Evolutionary conservation across 2,797 vertebrate species (phyloP), one percentile per base, ranked within the genome.

Genomic region (Hemitrygon akajei): DNA sequence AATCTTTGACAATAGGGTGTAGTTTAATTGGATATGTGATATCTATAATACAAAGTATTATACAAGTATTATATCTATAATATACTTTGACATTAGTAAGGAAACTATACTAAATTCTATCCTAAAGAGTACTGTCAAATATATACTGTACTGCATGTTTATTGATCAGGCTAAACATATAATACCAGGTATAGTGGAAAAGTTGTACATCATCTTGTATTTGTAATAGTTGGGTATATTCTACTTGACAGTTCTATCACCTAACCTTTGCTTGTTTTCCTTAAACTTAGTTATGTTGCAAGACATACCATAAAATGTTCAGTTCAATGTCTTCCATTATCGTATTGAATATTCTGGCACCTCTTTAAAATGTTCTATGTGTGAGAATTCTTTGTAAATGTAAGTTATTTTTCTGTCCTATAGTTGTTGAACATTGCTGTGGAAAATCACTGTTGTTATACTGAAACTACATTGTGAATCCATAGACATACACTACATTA

Each of bases 91-190:
- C 34, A 92, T 58, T 40, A 11, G 7, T 40, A 56, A 92, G 40
- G 12, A 91, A 93, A 34, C 37, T 93, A 71, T 75, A 58, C 91
- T 37, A 76, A 76, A 76, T 30, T 91, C 66, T 16, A 91, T 71
- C 11, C 16, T 93, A 56, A 30, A 40, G 40, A 92, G 37, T 47
- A 69, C 82, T 86, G 47, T 80, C 3, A 34, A 92, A 11, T 71
- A 40, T 92, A 47, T 73, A 47, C 71, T 93, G 71, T 73, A 47
- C 71, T 93, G 71, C 73, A 75, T 16, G 71, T 14, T 37, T 76
- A 30, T 20, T 73, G n/a, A 71, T 20, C n/a, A 91, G 9, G 27
- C 47, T 92, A 27, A 47, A 25, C 3, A 7, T 27, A 75, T 27
- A 75, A 27, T 40, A 1, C 66, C 37, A 73, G 7, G 16, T 58